Conservation (phyloP, 2,888 invertebrate genomes). For the Hedya salicella region DNA sequence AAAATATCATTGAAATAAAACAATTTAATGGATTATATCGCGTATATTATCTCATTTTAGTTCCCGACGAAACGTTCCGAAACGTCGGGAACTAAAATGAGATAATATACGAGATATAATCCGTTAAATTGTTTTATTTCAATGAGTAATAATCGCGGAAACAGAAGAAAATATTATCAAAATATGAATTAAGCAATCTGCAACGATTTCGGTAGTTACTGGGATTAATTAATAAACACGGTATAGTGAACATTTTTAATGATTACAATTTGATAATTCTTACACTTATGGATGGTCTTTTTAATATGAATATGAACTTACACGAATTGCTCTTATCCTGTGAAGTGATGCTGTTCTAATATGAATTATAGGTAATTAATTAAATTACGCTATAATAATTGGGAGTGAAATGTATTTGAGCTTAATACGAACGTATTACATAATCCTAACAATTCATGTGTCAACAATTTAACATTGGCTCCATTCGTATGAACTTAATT, state of each 20-base stretch:
- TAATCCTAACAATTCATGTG: conserved; percentile 28
- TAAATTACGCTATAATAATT: conserved; percentile 3
- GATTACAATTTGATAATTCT: conserved; percentile 20
- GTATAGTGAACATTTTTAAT: conserved; percentile 33
- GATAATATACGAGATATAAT: too few relatives aligned
- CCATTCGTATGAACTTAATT: neutral
- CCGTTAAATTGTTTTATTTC: too few relatives aligned
- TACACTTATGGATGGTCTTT: conserved; percentile 22
- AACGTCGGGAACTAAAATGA: too few relatives aligned
- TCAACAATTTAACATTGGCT: conserved; percentile 11
- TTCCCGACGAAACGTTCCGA: too few relatives aligned
- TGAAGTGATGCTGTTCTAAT: neutral
- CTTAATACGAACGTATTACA: conserved; percentile 34
- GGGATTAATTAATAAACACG: conserved; percentile 7
- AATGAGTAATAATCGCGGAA: too few relatives aligned
- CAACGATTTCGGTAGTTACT: neutral
- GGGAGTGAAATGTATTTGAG: conserved; percentile 43
- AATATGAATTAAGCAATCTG: neutral
- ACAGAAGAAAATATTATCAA: neutral
- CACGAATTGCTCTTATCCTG: neutral
- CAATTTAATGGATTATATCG: too few relatives aligned
- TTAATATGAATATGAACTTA: conserved; percentile 22
- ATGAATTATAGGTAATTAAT: neutral
- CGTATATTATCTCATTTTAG: too few relatives aligned
- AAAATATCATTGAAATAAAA: too few relatives aligned